These are phyloP conservation scores for Troides helena DNA, from an alignment of 2,888 invertebrate species.

Conservation along the genomic window DNA sequence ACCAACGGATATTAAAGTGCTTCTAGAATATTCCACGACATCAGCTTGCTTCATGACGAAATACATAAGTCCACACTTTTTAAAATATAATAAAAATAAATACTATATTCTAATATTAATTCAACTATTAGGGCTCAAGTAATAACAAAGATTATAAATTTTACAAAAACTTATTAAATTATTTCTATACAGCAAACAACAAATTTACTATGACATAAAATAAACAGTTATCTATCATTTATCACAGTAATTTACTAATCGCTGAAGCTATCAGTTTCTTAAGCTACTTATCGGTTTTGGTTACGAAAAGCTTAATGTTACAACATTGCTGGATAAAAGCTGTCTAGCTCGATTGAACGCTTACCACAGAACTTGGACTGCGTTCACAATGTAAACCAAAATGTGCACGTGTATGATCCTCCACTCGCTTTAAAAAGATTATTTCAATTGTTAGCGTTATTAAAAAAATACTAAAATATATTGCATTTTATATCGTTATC, in stretches of 20 bases:
- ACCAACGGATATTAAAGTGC: constrained; percentile 36
- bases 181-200: too few relatives aligned
- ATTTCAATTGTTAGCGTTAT: neutral
- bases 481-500: too few relatives aligned
- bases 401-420: neutral
- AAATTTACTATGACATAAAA: too few relatives aligned
- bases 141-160: too few relatives aligned
- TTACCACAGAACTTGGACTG: neutral
- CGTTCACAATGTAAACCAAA: constrained; percentile 8
- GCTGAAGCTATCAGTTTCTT: constrained; percentile 3
- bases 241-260: constrained; percentile 5
- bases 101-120: too few relatives aligned
- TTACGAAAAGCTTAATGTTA: constrained; percentile 24
- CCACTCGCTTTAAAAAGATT: neutral
- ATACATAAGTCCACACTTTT: neutral
- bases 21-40: constrained; percentile 37
- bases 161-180: too few relatives aligned
- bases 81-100: neutral
- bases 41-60: constrained; percentile 19
- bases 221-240: neutral
- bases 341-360: constrained; percentile 8
- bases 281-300: constrained; percentile 15
- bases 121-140: too few relatives aligned
- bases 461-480: too few relatives aligned
- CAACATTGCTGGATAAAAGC: constrained; percentile 19